Conservation (phyloP, 2,113 vertebrate genomes). For the Anhinga rufa region DNA sequence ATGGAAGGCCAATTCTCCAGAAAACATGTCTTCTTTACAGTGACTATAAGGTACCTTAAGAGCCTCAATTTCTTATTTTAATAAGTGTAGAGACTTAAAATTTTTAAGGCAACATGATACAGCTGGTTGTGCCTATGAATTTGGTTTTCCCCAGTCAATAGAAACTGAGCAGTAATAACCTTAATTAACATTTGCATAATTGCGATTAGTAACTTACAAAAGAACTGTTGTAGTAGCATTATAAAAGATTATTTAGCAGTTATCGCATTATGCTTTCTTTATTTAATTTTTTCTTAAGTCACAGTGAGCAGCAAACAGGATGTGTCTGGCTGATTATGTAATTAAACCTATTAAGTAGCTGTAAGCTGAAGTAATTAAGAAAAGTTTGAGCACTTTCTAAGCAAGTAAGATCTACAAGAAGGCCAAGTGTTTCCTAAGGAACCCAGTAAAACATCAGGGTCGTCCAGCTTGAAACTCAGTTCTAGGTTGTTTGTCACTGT, state of each 20-base stretch:
- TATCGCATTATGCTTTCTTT: constrained; percentile 64
- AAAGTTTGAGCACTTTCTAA: constrained; percentile 30
- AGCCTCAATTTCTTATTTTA: background rate
- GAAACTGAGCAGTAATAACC: constrained; percentile 66
- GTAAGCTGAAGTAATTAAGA: constrained; percentile 43
- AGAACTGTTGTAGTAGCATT: constrained; percentile 63
- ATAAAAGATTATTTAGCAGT: constrained; percentile 52
- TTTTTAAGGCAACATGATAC: constrained; percentile 47
- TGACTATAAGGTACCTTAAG: background rate
- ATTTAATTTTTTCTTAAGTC: constrained; percentile 67
- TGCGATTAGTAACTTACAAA: constrained; percentile 70
- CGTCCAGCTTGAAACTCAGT: background rate
- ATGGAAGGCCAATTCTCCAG: background rate
- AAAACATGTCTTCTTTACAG: background rate
- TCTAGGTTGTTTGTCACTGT: background rate
- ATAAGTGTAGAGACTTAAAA: constrained; percentile 16
- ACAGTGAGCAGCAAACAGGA: constrained; percentile 52
- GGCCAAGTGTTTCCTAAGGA: background rate
- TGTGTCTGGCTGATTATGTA: constrained; percentile 63
- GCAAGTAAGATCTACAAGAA: background rate
- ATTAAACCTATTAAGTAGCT: constrained; percentile 61
- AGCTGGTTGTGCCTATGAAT: constrained; percentile 48
- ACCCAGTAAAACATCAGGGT: background rate
- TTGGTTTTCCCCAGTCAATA: constrained; percentile 46
- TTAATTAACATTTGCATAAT: constrained; percentile 76